A percentile compares a stretch with the other conserved stretches of the same genome.
phyloP scores from a whole-genome alignment of 2,113 vertebrate genomes.

The Alethe diademata region DNA sequence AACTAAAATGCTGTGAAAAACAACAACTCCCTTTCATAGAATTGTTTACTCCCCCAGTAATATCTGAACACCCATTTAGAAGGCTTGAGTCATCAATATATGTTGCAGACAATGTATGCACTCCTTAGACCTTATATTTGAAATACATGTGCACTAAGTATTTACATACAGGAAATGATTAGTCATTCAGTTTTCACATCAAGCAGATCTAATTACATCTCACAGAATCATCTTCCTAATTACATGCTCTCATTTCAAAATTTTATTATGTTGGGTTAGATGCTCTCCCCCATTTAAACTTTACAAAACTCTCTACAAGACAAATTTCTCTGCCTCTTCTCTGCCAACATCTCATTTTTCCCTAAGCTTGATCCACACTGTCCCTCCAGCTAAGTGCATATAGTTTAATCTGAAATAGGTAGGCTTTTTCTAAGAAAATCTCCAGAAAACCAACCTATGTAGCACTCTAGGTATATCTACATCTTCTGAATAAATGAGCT shows the following conservation, averaged over 20 bases:
- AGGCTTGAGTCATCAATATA: neutral
- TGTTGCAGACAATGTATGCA: neutral
- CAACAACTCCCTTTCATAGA: neutral
- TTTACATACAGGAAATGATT: slow-evolving; percentile 13
- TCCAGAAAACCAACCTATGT: neutral
- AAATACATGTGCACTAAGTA: neutral
- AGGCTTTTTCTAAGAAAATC: neutral
- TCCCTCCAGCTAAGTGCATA: neutral
- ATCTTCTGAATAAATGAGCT: neutral
- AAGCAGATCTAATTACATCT: neutral
- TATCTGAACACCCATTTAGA: neutral
- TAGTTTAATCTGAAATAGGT: neutral
- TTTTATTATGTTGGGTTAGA: neutral
- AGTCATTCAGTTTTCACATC: neutral
- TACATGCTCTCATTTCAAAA: neutral
- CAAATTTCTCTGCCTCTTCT: neutral
- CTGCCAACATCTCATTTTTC: neutral
- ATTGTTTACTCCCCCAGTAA: neutral
- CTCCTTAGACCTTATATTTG: neutral
- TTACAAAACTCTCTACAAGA: neutral
- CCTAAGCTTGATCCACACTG: neutral
- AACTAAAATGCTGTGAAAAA: neutral
- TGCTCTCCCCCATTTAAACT: neutral
- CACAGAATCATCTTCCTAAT: neutral
- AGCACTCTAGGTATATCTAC: neutral